phyloP scores from a whole-genome alignment of 2,113 vertebrate species.

The Elanus axillaris region DNA sequence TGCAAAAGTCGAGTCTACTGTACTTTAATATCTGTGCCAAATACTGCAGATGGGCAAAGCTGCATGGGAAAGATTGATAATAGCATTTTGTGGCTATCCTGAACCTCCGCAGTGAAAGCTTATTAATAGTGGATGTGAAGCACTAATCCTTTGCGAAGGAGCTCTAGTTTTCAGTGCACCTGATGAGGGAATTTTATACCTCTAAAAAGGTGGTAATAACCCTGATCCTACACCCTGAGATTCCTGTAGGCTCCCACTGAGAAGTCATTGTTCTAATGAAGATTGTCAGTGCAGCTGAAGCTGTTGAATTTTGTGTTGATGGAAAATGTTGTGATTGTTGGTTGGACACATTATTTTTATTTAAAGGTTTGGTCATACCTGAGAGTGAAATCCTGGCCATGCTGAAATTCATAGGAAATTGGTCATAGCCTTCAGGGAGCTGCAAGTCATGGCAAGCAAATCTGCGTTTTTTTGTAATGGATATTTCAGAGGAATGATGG shows the following conservation, averaged over 20 bases:
- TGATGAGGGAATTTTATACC: background rate
- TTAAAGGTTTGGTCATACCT: background rate
- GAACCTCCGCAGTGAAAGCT: background rate
- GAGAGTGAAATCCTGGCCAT: background rate
- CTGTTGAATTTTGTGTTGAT: background rate
- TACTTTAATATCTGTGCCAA: constrained; percentile 11
- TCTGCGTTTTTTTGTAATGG: background rate
- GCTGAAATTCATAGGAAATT: background rate
- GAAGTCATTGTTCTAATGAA: background rate
- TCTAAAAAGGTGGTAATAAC: background rate
- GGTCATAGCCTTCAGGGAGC: background rate
- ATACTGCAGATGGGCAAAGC: background rate
- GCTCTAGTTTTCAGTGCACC: background rate
- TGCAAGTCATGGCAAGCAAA: background rate
- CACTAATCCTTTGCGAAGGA: background rate
- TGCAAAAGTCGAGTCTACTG: background rate
- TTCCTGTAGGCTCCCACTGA: background rate
- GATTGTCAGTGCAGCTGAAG: background rate
- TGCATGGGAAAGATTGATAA: background rate
- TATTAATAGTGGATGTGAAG: background rate
- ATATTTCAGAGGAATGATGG: background rate
- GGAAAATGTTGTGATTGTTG: background rate
- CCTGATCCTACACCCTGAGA: background rate
- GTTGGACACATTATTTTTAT: background rate
- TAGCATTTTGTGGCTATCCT: background rate